Evolutionary conservation across 2,113 vertebrate genomes (phyloP).

Genomic region (Dunckerocampus dactyliophorus): DNA sequence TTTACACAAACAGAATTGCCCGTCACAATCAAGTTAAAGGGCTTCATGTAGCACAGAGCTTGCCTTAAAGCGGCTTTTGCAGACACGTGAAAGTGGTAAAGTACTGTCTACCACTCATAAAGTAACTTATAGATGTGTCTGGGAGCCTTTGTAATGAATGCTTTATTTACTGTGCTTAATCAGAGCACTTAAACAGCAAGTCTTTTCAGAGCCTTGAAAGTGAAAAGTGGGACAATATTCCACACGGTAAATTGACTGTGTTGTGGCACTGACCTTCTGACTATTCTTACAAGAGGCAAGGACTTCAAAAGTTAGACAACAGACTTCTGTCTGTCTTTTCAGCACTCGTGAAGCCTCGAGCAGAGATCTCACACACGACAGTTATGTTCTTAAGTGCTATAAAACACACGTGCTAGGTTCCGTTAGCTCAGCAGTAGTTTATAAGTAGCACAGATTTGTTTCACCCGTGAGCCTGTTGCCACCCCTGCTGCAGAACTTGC

Average conservation of each 20-base stretch:
- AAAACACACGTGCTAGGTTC: no score
- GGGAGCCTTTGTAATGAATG: neutral
- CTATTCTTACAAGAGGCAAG: neutral
- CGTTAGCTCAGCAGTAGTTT: no score
- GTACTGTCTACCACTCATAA: neutral
- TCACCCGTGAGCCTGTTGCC: no score
- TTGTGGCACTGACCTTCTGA: neutral
- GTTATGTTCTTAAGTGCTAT: neutral
- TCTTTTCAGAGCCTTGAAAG: neutral
- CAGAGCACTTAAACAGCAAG: neutral
- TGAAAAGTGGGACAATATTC: neutral
- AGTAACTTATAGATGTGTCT: neutral
- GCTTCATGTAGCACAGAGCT: no score
- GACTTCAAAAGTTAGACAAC: conserved; percentile 1
- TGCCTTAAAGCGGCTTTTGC: no score
- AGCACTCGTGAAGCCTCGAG: conserved; percentile 16
- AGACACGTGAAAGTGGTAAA: neutral
- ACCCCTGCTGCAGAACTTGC: no score
- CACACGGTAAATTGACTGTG: conserved; percentile 1
- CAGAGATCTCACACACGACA: conserved; percentile 19
- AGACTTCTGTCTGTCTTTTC: conserved; percentile 1
- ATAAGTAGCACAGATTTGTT: no score
- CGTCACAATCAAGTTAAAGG: no score
- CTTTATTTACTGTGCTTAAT: conserved; percentile 23
- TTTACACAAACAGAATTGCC: no score